phyloP scores from a whole-genome alignment of 1,140 invertebrate genomes.

The Psilanteris sp. region DNA sequence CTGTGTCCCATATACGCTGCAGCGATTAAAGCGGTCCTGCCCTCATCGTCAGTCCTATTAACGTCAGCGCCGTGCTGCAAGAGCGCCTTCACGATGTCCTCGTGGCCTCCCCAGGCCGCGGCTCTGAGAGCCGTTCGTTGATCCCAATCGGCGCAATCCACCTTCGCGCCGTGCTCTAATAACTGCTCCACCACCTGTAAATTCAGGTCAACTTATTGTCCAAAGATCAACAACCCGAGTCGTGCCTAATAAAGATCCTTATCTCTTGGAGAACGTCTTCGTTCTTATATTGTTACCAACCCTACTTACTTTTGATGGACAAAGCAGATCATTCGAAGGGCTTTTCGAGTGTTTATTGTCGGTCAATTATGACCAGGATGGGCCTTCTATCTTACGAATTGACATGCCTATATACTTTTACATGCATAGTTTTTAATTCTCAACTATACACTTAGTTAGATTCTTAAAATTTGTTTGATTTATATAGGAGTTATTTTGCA shows the following conservation, averaged over 20 bases:
- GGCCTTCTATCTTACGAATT: too few species aligned
- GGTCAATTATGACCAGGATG: constrained; percentile 8
- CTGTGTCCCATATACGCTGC: constrained; percentile 95
- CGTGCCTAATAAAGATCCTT: constrained; percentile 44
- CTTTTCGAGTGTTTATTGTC: constrained; percentile 35
- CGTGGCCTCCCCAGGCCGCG: constrained; percentile 92
- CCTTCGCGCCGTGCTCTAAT: constrained; percentile 88
- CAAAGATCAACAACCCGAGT: constrained; percentile 37
- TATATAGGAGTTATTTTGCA: too few species aligned
- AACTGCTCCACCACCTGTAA: constrained; percentile 89
- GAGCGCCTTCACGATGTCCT: constrained; percentile 88
- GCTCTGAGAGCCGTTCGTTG: constrained; percentile 87
- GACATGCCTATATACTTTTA: too few species aligned
- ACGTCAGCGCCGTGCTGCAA: constrained; percentile 86
- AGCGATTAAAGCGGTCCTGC: constrained; percentile 93
- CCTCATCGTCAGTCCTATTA: constrained; percentile 91
- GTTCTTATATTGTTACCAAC: constrained; percentile 17
- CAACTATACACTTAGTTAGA: too few species aligned
- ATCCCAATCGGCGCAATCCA: constrained; percentile 89
- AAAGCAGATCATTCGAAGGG: constrained; percentile 14
- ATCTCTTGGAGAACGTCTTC: constrained; percentile 13
- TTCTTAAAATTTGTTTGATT: too few species aligned
- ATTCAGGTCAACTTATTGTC: constrained; percentile 56
- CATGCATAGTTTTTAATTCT: too few species aligned
- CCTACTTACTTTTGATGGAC: constrained; percentile 4